phyloP scores from a whole-genome alignment of 2,797 vertebrate genomes.

The Anguilla marmorata region DNA sequence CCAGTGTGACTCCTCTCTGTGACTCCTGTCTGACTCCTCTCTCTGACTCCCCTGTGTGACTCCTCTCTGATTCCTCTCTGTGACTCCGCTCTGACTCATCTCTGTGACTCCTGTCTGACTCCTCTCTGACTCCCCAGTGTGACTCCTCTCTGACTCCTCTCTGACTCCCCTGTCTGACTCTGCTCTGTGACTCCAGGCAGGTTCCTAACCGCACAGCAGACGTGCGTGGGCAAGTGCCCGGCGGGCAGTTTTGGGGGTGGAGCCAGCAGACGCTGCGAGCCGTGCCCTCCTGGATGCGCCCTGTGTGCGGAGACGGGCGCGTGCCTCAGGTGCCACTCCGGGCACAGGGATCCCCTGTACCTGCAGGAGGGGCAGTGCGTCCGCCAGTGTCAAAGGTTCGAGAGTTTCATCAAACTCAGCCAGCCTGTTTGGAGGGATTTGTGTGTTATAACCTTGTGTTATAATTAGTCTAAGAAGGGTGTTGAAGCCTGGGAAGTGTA shows the following conservation, averaged over 20 bases:
- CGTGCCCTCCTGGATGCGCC: constrained; percentile 70
- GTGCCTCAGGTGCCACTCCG: constrained; percentile 75
- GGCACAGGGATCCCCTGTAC: constrained; percentile 54
- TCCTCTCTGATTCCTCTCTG: too few relatives aligned
- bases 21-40: too few relatives aligned
- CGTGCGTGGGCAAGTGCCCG: constrained; percentile 76
- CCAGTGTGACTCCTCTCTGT: too few relatives aligned
- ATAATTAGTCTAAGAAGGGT: too few relatives aligned
- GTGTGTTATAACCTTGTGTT: not conserved
- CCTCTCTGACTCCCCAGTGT: not conserved
- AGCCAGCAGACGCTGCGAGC: constrained; percentile 73
- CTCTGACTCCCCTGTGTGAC: too few relatives aligned
- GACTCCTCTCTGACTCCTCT: not conserved
- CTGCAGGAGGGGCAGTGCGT: constrained; percentile 80
- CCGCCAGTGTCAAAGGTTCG: constrained; percentile 76
- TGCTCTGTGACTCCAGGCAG: constrained; percentile 16
- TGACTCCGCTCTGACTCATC: not conserved
- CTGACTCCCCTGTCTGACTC: not conserved
- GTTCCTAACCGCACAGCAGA: constrained; percentile 60
- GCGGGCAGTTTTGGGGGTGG: constrained; percentile 70
- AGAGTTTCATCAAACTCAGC: not conserved
- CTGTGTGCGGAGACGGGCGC: constrained; percentile 54
- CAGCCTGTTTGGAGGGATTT: not conserved
- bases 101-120: not conserved
- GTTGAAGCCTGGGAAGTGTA: too few relatives aligned